A percentile compares a stretch with the other conserved stretches of the same genome.
Conservation (phyloP, 2,797 vertebrate species). For the Pteronotus mesoamericanus region DNA sequence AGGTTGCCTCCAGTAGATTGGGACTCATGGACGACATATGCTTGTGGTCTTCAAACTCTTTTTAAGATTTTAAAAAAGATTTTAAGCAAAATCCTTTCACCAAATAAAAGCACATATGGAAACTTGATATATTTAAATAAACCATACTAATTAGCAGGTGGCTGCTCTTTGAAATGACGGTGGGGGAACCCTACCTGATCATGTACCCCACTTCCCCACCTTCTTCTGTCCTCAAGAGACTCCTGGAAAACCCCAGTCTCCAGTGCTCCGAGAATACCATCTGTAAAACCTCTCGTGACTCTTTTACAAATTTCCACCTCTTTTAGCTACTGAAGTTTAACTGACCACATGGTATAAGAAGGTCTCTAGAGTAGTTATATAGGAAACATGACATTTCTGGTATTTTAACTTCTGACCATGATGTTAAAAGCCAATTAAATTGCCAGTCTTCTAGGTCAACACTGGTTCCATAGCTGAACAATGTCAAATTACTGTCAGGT, state of each 20-base stretch:
- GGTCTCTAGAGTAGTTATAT: background rate
- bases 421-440: background rate
- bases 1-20: background rate
- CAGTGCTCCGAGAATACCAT: background rate
- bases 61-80: background rate
- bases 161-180: background rate
- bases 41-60: background rate
- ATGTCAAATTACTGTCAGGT: background rate
- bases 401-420: background rate
- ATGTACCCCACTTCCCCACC: fast-evolving
- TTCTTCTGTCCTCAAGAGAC: background rate
- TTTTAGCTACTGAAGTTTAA: background rate
- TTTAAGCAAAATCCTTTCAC: slow-evolving; percentile 19
- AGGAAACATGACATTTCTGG: background rate
- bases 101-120: background rate
- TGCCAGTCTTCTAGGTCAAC: background rate
- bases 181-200: background rate
- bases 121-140: background rate
- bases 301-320: background rate
- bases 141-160: background rate
- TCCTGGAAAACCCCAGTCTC: background rate
- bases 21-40: background rate
- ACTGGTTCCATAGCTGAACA: background rate
- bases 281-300: background rate
- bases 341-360: background rate